phyloP scores from a whole-genome alignment of 2,888 invertebrate genomes.

The Galeopsomyia nigrocyanea region DNA sequence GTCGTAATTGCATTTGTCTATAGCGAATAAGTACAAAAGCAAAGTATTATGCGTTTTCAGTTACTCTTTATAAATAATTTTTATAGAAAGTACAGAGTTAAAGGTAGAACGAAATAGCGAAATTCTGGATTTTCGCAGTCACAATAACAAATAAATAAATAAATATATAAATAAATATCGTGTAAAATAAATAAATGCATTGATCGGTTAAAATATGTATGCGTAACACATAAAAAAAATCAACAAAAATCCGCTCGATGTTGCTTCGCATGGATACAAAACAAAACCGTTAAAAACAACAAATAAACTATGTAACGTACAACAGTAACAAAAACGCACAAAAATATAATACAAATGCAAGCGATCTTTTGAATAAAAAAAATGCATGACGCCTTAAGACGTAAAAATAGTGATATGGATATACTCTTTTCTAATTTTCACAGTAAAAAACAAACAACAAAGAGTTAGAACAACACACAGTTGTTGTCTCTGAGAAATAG shows the following conservation, averaged over 20 bases:
- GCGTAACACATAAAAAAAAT: neutral
- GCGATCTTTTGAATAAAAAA: constrained; percentile 20
- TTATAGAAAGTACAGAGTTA: constrained; percentile 19
- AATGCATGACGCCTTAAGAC: constrained; percentile 38
- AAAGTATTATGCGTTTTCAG: constrained; percentile 23
- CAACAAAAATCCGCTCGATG: constrained; percentile 32
- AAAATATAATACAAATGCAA: constrained; percentile 43
- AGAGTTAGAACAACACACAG: neutral
- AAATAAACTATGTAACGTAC: constrained; percentile 26
- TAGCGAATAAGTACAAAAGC: constrained; percentile 33
- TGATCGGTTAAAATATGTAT: constrained; percentile 15
- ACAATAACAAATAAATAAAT: constrained; percentile 38
- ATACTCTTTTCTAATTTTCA: constrained; percentile 17
- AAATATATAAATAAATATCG: constrained; percentile 34
- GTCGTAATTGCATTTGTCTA: constrained; percentile 30
- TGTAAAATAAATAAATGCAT: constrained; percentile 45
- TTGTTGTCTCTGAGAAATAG: neutral
- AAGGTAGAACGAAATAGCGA: neutral
- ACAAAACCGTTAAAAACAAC: constrained; percentile 33
- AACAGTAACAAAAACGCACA: constrained; percentile 29
- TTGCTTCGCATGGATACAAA: constrained; percentile 41
- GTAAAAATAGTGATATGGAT: constrained; percentile 6
- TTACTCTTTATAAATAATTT: constrained; percentile 17
- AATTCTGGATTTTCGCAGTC: neutral
- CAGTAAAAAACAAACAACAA: neutral